Evolutionary conservation across 2,888 invertebrate species (phyloP), one percentile per base, ranked within the genome.

Genomic region (Apamea crenata): DNA sequence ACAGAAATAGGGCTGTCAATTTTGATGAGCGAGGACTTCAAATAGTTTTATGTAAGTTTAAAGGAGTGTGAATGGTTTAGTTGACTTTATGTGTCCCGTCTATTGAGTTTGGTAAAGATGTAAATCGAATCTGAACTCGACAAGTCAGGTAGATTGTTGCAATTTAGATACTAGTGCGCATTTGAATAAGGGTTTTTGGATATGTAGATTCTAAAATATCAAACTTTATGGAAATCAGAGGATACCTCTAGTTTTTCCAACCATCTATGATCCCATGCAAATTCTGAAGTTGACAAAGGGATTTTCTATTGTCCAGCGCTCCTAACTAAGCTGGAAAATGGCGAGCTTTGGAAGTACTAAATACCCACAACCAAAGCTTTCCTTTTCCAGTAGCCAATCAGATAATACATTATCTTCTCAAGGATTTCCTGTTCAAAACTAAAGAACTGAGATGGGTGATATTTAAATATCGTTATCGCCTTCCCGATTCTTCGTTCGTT

Each of bases 21-120:
- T 83, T 81, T 82, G 86, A 90, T 81, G 84, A 79, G 79, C 61
- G 71, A 65, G 74, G 82, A 88, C 82, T 87, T 87, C 82, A 74
- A 82, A 81, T 83, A 88, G 86, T 90, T 91, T 91, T 88, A 89
- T 90, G 89, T 90, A 84, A 83, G 85, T 91, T 87, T 87, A 84
- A 77, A 87, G 83, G 85, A 84, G 86, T 83, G 85, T 80, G 77
- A 86, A 88, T 82, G 74, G 81, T 59, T 81, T 72, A 82, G 81
- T 84, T 82, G 82, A 84, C 72, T 82, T 81, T 83, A 77, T 76
- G 78, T 74, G 79, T 77, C 61, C 32, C 63, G 65, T 81, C 80
- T 77, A 81, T 84, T 85, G 77, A 83, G 80, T 77, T 68, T 65
- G 73, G 74, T 77, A 63, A 78, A 78, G 74, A 73, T 74, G 77